These are phyloP conservation scores for Parazoanthus swiftii DNA, from an alignment of 92 coral and sea anemone genomes.

Conservation along the genomic window DNA sequence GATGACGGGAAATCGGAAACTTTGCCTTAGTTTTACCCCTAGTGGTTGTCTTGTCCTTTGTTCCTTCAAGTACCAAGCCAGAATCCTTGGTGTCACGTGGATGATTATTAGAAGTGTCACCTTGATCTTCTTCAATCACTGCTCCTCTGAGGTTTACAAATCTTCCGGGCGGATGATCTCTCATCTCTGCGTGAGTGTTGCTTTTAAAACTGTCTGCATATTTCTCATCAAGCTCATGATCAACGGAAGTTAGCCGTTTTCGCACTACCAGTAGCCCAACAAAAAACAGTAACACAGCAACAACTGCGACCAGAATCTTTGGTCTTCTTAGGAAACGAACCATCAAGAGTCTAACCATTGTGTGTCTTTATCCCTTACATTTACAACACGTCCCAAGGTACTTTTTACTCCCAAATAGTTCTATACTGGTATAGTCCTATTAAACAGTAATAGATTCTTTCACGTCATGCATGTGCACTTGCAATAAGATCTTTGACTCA, in stretches of 20 bases:
- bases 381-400: too few relatives aligned
- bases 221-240: background rate
- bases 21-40: background rate
- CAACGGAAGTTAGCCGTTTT: background rate
- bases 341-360: constrained; percentile 26
- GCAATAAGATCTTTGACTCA: background rate
- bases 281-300: constrained; percentile 10
- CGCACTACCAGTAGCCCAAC: constrained; percentile 6
- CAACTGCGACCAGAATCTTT: constrained; percentile 15
- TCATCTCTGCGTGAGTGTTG: background rate
- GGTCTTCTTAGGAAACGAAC: constrained; percentile 29
- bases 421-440: too few relatives aligned
- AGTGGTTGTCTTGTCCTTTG: background rate
- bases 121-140: background rate
- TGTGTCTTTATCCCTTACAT: background rate
- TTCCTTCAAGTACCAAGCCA: background rate
- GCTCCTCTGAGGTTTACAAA: background rate
- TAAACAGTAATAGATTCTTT: too few relatives aligned
- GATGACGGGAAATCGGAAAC: background rate
- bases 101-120: background rate
- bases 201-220: background rate
- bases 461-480: too few relatives aligned
- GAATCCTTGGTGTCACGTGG: background rate
- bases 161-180: constrained; percentile 1
- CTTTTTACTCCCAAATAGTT: too few relatives aligned